Percentiles rank a stretch among this genome's conserved stretches.
phyloP scores from a whole-genome alignment of 2,888 invertebrate genomes.

The Noctua comes region DNA sequence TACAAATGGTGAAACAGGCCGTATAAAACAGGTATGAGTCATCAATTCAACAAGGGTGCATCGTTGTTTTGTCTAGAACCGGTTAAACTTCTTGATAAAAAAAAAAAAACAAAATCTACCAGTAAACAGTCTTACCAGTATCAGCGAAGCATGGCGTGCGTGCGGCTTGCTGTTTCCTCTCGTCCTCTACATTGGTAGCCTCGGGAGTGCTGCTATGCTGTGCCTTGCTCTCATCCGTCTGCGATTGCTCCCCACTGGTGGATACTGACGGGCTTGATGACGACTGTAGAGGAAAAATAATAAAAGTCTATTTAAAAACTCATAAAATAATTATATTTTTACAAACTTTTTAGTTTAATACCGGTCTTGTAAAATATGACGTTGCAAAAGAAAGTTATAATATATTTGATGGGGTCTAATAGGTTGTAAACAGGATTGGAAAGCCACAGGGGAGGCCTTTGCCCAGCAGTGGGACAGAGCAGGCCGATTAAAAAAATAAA shows the following conservation, averaged over 20 bases:
- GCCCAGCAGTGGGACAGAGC: no score
- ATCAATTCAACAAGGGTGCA: no score
- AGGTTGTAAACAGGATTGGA: neutral
- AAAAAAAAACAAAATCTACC: no score
- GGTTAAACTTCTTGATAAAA: no score
- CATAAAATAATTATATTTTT: neutral
- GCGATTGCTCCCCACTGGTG: slow-evolving; percentile 82
- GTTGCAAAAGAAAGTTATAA: neutral
- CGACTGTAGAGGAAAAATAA: slow-evolving; percentile 57
- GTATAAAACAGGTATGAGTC: no score
- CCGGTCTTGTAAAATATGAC: neutral
- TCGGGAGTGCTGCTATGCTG: slow-evolving; percentile 76
- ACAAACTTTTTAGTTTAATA: neutral
- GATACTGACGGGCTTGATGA: slow-evolving; percentile 69
- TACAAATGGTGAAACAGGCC: no score
- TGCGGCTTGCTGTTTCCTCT: slow-evolving; percentile 86
- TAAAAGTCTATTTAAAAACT: neutral
- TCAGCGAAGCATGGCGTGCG: slow-evolving; percentile 94
- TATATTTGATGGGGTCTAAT: neutral
- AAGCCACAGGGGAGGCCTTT: no score
- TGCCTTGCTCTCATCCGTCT: slow-evolving; percentile 97
- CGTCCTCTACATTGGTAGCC: slow-evolving; percentile 85
- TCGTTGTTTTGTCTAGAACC: no score
- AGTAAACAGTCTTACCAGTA: slow-evolving; percentile 85
- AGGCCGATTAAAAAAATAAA: no score